Evolutionary conservation across 2,888 invertebrate species (phyloP), one percentile per base, ranked within the genome.

Genomic region (Dryococelus australis): DNA sequence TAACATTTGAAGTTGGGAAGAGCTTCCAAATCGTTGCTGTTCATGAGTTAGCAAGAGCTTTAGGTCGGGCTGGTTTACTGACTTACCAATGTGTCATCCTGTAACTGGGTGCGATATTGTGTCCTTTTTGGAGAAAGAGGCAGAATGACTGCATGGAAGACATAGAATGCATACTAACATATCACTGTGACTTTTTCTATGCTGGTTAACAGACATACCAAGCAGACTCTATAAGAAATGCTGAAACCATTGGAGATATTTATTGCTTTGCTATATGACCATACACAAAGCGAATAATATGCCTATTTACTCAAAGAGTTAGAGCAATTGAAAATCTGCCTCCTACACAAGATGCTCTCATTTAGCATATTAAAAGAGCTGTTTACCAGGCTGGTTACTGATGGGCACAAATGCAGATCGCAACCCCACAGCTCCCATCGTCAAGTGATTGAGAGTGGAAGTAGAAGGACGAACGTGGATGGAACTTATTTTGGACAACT

Each of bases 91-190:
- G 16, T 79, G 9, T 79, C 9, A 26, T 10, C 6, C 20, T 13
- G 20, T 27, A 79, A 79, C 26, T 79, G 79, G 10, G 13, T 26
- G 26, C 27, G 79, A 79, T 20, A 79, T 20, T 79, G 79, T 79
- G n/a, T 79, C 79, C 20, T 79, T n/a, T n/a, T 47, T 80, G 80
- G n/a, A 80, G 80, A 5, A 80, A 80, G 80, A 80, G 80, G 80
- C 80, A 80, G n/a, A 80, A 24, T 6, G n/a, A n/a, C n/a, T 5
- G 26, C 28, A 24, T 80, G 80, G 80, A n/a, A 80, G 16, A 80
- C 80, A 13, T 80, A 24, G 0, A n/a, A 80, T n/a, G 4, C n/a
- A n/a, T 80, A 80, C 13, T 10, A 80, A n/a, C 13, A 80, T 80
- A 28, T n/a, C 12, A 80, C n/a, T 28, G 13, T 24, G 13, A n/a